phyloP scores from a whole-genome alignment of 2,797 vertebrate species.

The Parambassis ranga region DNA sequence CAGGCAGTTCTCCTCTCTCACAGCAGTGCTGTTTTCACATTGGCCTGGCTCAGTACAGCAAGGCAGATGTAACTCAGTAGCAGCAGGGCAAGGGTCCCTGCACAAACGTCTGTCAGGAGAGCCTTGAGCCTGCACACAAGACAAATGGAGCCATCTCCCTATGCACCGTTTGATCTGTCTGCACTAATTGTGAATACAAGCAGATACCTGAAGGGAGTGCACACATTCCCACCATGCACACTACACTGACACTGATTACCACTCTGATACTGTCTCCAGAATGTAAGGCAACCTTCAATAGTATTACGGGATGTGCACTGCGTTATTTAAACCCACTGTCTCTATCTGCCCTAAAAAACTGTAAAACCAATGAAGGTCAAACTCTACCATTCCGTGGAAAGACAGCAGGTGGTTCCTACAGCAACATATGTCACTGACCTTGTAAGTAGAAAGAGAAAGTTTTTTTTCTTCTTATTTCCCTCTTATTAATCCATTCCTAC shows the following conservation, averaged over 20 bases:
- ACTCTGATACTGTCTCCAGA: background rate
- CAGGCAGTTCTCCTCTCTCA: conserved; percentile 23
- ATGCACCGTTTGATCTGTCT: conserved; percentile 19
- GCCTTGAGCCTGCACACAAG: conserved; percentile 13
- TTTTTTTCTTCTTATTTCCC: background rate
- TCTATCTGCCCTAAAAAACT: no score
- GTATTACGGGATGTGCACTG: no score
- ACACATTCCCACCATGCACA: background rate
- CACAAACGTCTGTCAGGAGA: conserved; percentile 50
- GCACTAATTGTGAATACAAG: conserved; percentile 22
- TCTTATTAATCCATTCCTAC: background rate
- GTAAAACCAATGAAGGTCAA: conserved; percentile 1
- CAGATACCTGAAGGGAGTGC: conserved; percentile 22
- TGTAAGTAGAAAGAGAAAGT: background rate
- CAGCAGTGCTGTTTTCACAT: conserved; percentile 11
- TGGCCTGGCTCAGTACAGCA: conserved; percentile 39
- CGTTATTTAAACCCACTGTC: no score
- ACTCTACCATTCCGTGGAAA: background rate
- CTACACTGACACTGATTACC: background rate
- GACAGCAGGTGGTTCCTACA: conserved; percentile 17
- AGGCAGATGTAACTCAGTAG: conserved; percentile 57
- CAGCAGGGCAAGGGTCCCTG: conserved; percentile 50
- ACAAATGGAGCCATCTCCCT: conserved; percentile 17
- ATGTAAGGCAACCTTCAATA: no score
- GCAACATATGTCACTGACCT: conserved; percentile 21